Evolutionary conservation across 2,797 vertebrate species (phyloP).

Genomic region (Tapirus indicus): DNA sequence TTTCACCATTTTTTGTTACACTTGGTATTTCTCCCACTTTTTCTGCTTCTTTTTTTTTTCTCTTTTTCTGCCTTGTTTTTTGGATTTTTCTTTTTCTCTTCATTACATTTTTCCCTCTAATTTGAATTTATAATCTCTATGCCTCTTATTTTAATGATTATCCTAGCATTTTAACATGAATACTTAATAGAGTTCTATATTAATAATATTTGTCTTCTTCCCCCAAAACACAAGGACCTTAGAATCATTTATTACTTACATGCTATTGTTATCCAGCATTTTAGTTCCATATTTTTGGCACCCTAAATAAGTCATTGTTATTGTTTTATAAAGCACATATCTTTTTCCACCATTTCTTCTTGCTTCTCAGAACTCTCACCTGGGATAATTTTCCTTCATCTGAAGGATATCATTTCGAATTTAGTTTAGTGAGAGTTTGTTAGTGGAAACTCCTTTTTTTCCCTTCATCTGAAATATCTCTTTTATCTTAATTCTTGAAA

Average conservation of each 20-base stretch:
- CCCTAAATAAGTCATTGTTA: not conserved
- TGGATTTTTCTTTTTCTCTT: not conserved
- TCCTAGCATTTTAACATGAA: not conserved
- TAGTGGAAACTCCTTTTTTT: not conserved
- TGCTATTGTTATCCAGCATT: not conserved
- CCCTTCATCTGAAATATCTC: not conserved
- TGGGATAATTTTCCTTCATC: not conserved
- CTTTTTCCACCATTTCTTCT: not conserved
- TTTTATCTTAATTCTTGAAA: constrained; percentile 27
- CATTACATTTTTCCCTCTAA: not conserved
- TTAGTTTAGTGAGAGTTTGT: not conserved
- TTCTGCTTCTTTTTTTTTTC: not conserved
- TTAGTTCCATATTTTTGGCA: not conserved
- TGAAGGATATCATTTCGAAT: not conserved
- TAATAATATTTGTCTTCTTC: not conserved
- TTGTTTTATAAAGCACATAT: not conserved
- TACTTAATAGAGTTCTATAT: not conserved
- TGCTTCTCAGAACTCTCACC: not conserved
- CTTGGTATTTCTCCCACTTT: not conserved
- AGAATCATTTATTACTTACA: not conserved
- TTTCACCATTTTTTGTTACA: not conserved
- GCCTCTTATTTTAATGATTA: constrained; percentile 8
- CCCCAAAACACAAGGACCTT: not conserved
- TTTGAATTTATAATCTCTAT: not conserved
- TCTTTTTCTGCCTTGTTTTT: not conserved